Evolutionary conservation across 2,797 vertebrate genomes (phyloP), one percentile per base, ranked within the genome.

Genomic region (Dromococcyx pavoninus): DNA sequence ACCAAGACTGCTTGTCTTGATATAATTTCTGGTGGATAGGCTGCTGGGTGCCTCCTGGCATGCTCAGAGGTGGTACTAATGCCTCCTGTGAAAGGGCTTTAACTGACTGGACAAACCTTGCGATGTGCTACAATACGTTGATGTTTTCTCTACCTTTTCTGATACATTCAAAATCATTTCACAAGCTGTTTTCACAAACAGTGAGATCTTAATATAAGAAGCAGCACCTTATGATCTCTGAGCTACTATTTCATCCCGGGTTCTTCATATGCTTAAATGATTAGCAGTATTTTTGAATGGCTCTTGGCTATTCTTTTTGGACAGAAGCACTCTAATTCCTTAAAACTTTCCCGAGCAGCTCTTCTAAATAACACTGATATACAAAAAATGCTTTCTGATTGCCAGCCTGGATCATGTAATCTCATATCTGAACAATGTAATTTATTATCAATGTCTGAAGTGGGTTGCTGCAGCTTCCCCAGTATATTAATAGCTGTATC

Each of bases 381-480:
- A n/a, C 53, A 50, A 28, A 65, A 89, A 65, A 65, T 4, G 15
- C 89, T 82, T 94, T 91, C 90, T 84, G 48, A 58, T 86, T 93
- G 54, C 44, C 27, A 91, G 57, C 37, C 83, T 91, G n/a, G 28
- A 92, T 88, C 88, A 75, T 64, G 46, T 77, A 94, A 91, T 81
- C 73, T 96, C 41, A 19, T 84, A 88, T 80, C 86, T 92, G 91
- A 88, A 83, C 44, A 70, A 62, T 15, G 58, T 84, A 86, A 91
- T 95, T 79, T 95, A 92, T 87, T 92, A 84, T 64, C 88, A 79
- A 73, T 56, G 94, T 76, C 73, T 95, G 96, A 94, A 95, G 88
- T 79, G 73, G 89, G 86, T 78, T 90, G 71, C 70, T 82, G 58
- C 67, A 88, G 65, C 41, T 88, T 86, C 77, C 50, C 54, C 72